A percentile compares a stretch with the other conserved stretches of the same genome.
Conservation (phyloP, 37 sponge, comb jelly and placozoan genomes). For the Beroe forskalii region DNA sequence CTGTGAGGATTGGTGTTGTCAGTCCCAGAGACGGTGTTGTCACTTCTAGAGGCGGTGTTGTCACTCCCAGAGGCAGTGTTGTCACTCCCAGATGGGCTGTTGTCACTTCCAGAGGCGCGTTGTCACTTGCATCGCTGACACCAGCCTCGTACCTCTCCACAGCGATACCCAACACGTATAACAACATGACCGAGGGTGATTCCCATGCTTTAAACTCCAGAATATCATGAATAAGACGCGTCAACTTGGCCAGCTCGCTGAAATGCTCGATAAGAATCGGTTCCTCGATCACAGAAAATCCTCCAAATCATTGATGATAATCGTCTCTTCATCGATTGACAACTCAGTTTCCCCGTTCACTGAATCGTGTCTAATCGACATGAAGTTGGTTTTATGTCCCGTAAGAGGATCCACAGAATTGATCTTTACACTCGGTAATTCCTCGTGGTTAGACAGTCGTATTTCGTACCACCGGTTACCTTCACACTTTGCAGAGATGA, state of each 20-base stretch:
- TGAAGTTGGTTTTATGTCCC: neutral
- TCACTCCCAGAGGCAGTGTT: too few relatives aligned
- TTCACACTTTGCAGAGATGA: neutral
- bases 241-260: neutral
- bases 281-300: neutral
- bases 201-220: slow-evolving; percentile 1
- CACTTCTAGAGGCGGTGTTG: too few relatives aligned
- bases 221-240: neutral
- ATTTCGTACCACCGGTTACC: neutral
- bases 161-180: neutral
- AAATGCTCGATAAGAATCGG: neutral
- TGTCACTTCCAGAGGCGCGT: too few relatives aligned
- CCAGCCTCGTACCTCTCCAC: neutral
- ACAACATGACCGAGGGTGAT: neutral
- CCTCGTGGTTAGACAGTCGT: neutral
- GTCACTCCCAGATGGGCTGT: neutral
- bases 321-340: neutral
- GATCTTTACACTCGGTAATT: neutral
- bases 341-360: neutral
- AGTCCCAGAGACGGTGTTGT: neutral
- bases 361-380: neutral
- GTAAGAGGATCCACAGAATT: neutral
- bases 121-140: neutral
- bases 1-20: too few relatives aligned
- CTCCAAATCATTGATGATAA: neutral